Evolutionary conservation across 2,113 vertebrate species (phyloP), one percentile per base, ranked within the genome.

Genomic region (Fukomys damarensis): DNA sequence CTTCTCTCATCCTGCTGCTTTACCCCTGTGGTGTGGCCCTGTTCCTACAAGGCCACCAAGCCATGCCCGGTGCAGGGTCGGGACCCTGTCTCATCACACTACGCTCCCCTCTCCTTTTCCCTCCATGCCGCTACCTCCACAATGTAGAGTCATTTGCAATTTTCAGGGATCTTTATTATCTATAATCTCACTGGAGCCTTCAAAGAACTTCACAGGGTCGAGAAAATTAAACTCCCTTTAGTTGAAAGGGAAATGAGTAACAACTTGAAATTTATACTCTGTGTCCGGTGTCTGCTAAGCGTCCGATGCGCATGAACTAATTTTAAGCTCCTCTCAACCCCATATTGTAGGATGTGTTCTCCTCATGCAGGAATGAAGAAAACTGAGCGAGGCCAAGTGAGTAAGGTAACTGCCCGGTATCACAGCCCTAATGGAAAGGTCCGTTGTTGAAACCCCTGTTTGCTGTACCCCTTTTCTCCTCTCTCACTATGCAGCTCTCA

Each of bases 181-280:
- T n/a, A 41, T 49, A 41, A 61, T 95, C 38, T 91, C 54, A 59
- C 70, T 46, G 52, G 58, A 91, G 49, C 89, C 56, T 91, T 86
- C 30, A 54, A 90, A 68, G 19, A 70, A 66, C 13, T 56, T 68
- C 32, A 16, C 22, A 58, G 61, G 11, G 56, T 87, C 9, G 32
- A 65, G n/a, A 46, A 0, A 2, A 46, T 59, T 24, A 77, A 79
- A 49, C 24, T 13, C n/a, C 41, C 22, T 49, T 85, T 89, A 76
- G n/a, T 13, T 74, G 49, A 85, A 43, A 88, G 59, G 32, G 12
- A 38, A 38, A 13, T 52, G 81, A 63, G 38, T 14, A 30, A 26
- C 35, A 9, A 38, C 28, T 59, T 58, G 59, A 30, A 52, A 13
- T 77, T 17, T 10, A 35, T 70, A 5, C 14, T 68, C 65, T 61